phyloP scores from a whole-genome alignment of 2,888 invertebrate species.

The Eucera pruinosa region DNA sequence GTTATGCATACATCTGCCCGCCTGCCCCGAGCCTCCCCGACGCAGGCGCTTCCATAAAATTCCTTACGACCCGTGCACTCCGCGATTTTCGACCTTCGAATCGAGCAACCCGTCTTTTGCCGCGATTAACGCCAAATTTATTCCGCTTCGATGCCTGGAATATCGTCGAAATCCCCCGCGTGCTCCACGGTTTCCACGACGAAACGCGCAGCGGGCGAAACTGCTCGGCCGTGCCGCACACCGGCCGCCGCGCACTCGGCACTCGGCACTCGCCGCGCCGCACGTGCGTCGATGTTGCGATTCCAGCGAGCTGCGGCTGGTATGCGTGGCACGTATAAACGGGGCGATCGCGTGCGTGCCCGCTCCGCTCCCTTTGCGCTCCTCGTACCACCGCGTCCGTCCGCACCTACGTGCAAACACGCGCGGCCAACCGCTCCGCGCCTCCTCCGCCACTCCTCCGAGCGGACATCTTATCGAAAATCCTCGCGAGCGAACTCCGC shows the following conservation, averaged over 20 bases:
- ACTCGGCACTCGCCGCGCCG: neutral
- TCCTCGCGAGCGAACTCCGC: slow-evolving; percentile 60
- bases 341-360: slow-evolving; percentile 51
- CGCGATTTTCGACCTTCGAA: neutral
- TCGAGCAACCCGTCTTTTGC: neutral
- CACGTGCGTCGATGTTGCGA: slow-evolving; percentile 38
- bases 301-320: slow-evolving; percentile 4
- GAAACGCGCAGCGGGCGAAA: neutral
- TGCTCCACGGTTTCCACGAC: too few species aligned
- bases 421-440: neutral
- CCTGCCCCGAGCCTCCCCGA: neutral
- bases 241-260: too few species aligned
- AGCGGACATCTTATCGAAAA: slow-evolving; percentile 35
- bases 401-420: slow-evolving; percentile 14
- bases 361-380: too few species aligned
- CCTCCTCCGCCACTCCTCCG: too few species aligned
- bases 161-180: neutral
- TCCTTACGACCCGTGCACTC: slow-evolving; percentile 6
- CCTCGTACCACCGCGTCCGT: slow-evolving; percentile 17
- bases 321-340: slow-evolving; percentile 59
- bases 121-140: slow-evolving; percentile 20
- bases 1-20: slow-evolving; percentile 61
- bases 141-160: neutral
- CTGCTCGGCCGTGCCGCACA: neutral
- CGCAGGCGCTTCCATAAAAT: slow-evolving; percentile 17